Conservation (phyloP, 2,888 invertebrate species). For the Sinelater perroti region DNA sequence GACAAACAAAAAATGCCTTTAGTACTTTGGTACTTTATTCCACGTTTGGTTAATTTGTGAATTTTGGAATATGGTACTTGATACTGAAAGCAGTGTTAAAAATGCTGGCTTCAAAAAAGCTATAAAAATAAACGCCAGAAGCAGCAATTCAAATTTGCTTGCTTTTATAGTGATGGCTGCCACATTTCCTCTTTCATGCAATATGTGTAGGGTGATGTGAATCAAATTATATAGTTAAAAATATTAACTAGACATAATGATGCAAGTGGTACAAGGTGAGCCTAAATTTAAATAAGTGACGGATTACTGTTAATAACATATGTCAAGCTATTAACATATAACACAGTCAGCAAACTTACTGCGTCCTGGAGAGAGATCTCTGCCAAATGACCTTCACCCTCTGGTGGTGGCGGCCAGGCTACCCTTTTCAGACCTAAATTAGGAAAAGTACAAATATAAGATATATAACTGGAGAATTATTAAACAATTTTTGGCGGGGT, state of each 20-base stretch:
- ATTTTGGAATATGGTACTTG: conserved; percentile 4
- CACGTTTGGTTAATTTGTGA: conserved; percentile 18
- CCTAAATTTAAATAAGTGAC: no score
- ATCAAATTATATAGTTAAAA: no score
- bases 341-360: conserved; percentile 24
- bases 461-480: no score
- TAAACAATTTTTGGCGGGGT: no score
- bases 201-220: no score
- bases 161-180: conserved; percentile 15
- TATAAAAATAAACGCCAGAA: conserved; percentile 4
- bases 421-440: conserved; percentile 81
- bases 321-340: no score
- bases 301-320: no score
- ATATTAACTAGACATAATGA: no score
- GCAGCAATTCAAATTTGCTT: background rate
- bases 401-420: conserved; percentile 83
- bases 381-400: conserved; percentile 64
- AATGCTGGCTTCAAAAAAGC: background rate
- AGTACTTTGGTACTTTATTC: background rate
- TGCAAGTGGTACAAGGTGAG: no score
- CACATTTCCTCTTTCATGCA: conserved; percentile 30
- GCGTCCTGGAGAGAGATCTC: conserved; percentile 56
- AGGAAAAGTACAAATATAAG: background rate
- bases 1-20: conserved; percentile 41
- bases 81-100: background rate